These are phyloP conservation scores for Drosophila mojavensis DNA, from an alignment of 1,140 invertebrate species.

Conservation along the genomic window DNA sequence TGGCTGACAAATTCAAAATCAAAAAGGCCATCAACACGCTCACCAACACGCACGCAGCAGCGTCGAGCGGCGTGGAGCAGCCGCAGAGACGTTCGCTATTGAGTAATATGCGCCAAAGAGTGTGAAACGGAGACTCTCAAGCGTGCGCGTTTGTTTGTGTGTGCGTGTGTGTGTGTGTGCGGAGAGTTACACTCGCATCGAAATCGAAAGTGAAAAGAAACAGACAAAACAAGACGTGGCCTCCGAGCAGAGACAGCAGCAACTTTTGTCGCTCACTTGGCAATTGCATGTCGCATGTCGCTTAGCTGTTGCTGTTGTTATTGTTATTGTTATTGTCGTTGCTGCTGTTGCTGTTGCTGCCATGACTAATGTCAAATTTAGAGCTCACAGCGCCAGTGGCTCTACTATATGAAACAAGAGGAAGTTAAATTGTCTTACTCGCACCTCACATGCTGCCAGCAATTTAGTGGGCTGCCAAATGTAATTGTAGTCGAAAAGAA, in stretches of 20 bases:
- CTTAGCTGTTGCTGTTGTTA: slow-evolving; percentile 2
- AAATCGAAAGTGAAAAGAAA: slow-evolving; percentile 78
- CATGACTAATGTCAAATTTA: slow-evolving; percentile 52
- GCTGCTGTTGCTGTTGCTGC: slow-evolving; percentile 3
- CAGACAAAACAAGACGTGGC: slow-evolving; percentile 44
- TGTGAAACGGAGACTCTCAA: slow-evolving; percentile 33
- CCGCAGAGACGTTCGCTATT: slow-evolving; percentile 57
- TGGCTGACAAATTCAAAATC: slow-evolving; percentile 82
- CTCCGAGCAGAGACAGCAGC: slow-evolving; percentile 34
- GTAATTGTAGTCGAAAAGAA: slow-evolving; percentile 26
- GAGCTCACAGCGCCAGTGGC: slow-evolving; percentile 24
- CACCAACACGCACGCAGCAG: slow-evolving; percentile 39
- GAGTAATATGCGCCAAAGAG: slow-evolving; percentile 76
- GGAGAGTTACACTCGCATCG: slow-evolving; percentile 59
- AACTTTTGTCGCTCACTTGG: slow-evolving; percentile 43
- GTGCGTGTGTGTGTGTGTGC: slow-evolving; percentile 35
- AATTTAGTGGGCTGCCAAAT: slow-evolving; percentile 63
- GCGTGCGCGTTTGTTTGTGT: background rate
- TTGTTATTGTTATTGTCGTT: no score
- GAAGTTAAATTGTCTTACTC: slow-evolving; percentile 33
- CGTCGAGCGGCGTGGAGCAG: slow-evolving; percentile 19
- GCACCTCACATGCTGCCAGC: slow-evolving; percentile 37
- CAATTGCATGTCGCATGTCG: slow-evolving; percentile 41
- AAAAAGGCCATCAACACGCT: slow-evolving; percentile 77
- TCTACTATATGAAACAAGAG: slow-evolving; percentile 13